Base-by-base conservation (phyloP, 2,113 vertebrate species). In the Camarhynchus parvulus region DNA sequence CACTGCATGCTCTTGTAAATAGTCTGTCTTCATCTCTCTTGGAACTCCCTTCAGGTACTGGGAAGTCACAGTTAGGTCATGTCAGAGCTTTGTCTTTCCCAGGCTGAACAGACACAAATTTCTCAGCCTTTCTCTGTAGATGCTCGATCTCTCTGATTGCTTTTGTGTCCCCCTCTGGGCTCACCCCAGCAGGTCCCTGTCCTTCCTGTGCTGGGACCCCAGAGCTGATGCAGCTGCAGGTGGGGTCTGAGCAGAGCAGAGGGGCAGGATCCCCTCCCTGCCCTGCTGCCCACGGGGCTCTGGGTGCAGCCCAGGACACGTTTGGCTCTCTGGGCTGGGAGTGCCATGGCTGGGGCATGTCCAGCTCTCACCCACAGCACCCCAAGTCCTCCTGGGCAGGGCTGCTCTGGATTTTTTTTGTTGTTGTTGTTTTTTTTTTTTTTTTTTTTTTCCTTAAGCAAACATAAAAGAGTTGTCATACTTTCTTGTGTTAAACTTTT, bases 381-480 rank as follows among this genome's bases (percentile, higher is more conserved):
- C 21, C 56, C 27, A 17, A 7, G 27, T 46, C 39, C 17, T 16
- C 14, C 39, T 53, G 33, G 25, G 22, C 33, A 53, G 47, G 21
- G 33, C 10, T 62, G 33, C 39, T 53, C 33, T 53, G 15, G 9
- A 23, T 23, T 5, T 35, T 52, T n/a, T 64, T 33, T 56, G 17
- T 39, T 39, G 39, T 39, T 39, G 10, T 39, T 39, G 39, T 39
- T 12, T 46, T 47, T 11, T 3, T 27, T 33, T 59, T 39, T 39
- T 23, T 5, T 35, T 52, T n/a, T 0, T 14, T n/a, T 25, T 44
- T 39, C 2, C 15, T 35, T 23, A 72, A 18, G 2, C 7, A 58
- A 81, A 27, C 13, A 39, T 37, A 50, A 58, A 53, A 78, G 14
- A 39, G 41, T 25, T 85, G 7, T 59, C 22, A 28, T n/a, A 27